Conservation (phyloP, 2,888 invertebrate species). For the Danaus chrysippus region DNA sequence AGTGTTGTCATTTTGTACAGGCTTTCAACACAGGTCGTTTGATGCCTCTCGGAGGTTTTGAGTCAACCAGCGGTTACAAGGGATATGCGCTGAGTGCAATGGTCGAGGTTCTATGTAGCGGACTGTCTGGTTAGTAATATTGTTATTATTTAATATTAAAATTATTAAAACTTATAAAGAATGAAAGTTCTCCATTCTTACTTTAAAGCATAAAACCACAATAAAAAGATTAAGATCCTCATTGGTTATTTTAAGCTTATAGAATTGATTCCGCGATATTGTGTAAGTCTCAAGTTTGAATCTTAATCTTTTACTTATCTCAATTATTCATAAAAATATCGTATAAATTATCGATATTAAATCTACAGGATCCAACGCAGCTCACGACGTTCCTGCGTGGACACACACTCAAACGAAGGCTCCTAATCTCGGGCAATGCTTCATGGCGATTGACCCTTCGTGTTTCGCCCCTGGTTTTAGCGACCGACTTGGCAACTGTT, state of each 20-base stretch:
- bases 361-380: slow-evolving; percentile 77
- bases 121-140: slow-evolving; percentile 79
- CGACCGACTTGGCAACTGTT: slow-evolving; percentile 83
- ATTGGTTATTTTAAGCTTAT: too few relatives aligned
- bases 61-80: slow-evolving; percentile 89
- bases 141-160: too few relatives aligned
- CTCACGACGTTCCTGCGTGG: slow-evolving; percentile 89
- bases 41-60: slow-evolving; percentile 86
- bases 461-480: slow-evolving; percentile 90
- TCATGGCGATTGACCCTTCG: slow-evolving; percentile 90
- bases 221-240: too few relatives aligned
- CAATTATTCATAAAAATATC: too few relatives aligned
- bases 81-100: slow-evolving; percentile 91
- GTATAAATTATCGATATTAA: neutral
- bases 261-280: too few relatives aligned
- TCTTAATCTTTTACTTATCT: too few relatives aligned
- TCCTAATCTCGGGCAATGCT: slow-evolving; percentile 93
- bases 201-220: too few relatives aligned
- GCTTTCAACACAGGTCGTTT: slow-evolving; percentile 80
- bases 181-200: too few relatives aligned
- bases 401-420: slow-evolving; percentile 72
- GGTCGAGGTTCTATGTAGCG: slow-evolving; percentile 92
- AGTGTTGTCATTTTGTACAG: slow-evolving; percentile 37
- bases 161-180: too few relatives aligned
- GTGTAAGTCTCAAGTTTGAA: too few relatives aligned